Evolutionary conservation across 2,113 vertebrate species (phyloP), one percentile per base, ranked within the genome.

Genomic region (Ammospiza nelsoni): DNA sequence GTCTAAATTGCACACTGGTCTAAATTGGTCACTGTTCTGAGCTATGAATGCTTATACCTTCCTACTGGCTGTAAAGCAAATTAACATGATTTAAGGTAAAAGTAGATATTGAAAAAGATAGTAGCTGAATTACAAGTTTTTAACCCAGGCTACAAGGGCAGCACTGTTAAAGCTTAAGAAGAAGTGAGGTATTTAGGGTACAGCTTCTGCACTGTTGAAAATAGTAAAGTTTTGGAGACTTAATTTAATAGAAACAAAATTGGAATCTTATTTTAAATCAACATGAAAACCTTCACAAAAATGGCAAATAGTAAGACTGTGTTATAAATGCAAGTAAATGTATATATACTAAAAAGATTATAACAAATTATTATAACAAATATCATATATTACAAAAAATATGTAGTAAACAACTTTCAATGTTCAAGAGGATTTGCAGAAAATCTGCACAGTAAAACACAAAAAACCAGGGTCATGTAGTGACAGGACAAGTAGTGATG

Each of bases 401-500:
- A 9, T 20, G 4, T 35, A 7, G 6, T 19, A 81, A 92, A 55
- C 18, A 25, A n/a, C 44, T 87, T 92, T 33, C 79, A 78, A 31
- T 48, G 21, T 82, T 94, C 54, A 61, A 74, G n/a, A 44, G 10
- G 16, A 63, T 71, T 87, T 92, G 33, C 29, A 82, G 65, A 49
- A 82, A 76, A 85, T 39, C 27, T n/a, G 18, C 11, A 28, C 29
- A 83, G 13, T 8, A 66, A 92, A 95, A 49, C 27, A 55, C 12
- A 66, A 23, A 68, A 84, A 77, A 35, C 4, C 11, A 17, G n/a
- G 15, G 12, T 37, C 12, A 29, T 25, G 6, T 46, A 67, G 19
- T 54, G 61, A 39, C 13, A 59, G 9, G 9, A 39, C 27, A 28
- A n/a, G 27, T 25, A 41, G 2, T 24, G 20, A 59, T 0, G 0